Evolutionary conservation across 2,113 vertebrate species (phyloP).

Genomic region (Syrmaticus mikado): DNA sequence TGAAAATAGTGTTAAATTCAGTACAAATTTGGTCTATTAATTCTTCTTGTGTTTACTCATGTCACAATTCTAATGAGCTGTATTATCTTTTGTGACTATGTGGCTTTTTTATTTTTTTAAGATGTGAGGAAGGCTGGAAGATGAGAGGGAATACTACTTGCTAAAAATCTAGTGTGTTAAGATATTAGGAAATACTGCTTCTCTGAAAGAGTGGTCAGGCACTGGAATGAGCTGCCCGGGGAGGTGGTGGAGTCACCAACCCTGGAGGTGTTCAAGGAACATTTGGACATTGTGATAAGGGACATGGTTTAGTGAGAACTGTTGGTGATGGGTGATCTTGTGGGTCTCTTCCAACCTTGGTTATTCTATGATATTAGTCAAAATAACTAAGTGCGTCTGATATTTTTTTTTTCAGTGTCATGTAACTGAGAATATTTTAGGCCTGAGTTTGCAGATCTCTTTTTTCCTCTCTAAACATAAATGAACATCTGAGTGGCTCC

Average conservation of each 20-base stretch:
- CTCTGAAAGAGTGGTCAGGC: no score
- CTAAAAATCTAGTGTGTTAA: not conserved
- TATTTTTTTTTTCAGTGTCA: not conserved
- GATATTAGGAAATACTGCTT: not conserved
- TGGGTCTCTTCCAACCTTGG: no score
- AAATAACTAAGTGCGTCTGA: not conserved
- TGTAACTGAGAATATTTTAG: not conserved
- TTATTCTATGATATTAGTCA: not conserved
- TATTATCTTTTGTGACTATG: not conserved
- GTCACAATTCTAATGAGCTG: not conserved
- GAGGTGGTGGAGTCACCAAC: no score
- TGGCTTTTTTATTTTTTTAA: not conserved
- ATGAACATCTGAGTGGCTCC: not conserved
- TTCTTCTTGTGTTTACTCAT: not conserved
- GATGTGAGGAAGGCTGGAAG: not conserved
- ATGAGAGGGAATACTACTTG: not conserved
- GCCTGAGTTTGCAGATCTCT: not conserved
- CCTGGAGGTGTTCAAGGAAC: no score
- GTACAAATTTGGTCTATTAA: not conserved
- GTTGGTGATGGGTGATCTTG: no score
- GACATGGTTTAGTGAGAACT: no score
- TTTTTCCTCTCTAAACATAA: not conserved
- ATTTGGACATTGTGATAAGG: no score
- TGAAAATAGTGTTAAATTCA: not conserved
- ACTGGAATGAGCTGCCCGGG: no score